Evolutionary conservation across 1,140 invertebrate species (phyloP).

Genomic region (Drosophila obscura): DNA sequence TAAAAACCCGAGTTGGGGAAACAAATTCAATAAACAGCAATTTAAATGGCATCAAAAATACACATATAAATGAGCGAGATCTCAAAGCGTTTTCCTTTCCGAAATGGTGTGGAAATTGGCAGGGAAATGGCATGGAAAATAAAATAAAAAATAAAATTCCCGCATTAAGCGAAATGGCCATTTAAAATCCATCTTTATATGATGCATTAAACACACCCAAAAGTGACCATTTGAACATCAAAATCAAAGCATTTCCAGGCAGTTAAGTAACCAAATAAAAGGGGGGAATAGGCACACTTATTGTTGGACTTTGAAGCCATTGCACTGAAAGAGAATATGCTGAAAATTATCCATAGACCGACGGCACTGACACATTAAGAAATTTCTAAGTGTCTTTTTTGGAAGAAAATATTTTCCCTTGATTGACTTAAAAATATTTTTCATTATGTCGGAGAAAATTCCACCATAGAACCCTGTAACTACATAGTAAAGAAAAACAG

Average conservation of each 20-base stretch:
- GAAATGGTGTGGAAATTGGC: conserved; percentile 30
- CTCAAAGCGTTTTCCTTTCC: conserved; percentile 50
- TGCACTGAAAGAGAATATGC: neutral
- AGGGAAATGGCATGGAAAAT: too few relatives aligned
- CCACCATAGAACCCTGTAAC: too few relatives aligned
- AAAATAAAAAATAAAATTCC: too few relatives aligned
- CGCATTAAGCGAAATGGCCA: too few relatives aligned
- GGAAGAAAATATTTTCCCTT: too few relatives aligned
- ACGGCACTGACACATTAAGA: too few relatives aligned
- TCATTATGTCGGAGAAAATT: too few relatives aligned
- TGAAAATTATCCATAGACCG: too few relatives aligned
- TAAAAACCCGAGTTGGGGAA: conserved; percentile 8
- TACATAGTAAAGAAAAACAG: too few relatives aligned
- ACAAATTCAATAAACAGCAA: conserved; percentile 65
- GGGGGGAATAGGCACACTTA: neutral
- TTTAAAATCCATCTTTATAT: conserved; percentile 28
- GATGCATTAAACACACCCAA: conserved; percentile 14
- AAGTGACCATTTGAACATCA: neutral
- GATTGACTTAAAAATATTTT: too few relatives aligned
- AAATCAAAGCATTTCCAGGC: neutral
- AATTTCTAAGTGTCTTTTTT: too few relatives aligned
- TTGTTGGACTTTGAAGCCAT: neutral
- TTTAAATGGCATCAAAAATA: conserved; percentile 71
- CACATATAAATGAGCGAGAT: conserved; percentile 51
- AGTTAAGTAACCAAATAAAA: conserved; percentile 8